Percentiles rank a stretch among this genome's conserved stretches.
These are phyloP conservation scores for Tiaroga cobitis DNA, from an alignment of 2,797 vertebrate genomes.

Conservation along the genomic window DNA sequence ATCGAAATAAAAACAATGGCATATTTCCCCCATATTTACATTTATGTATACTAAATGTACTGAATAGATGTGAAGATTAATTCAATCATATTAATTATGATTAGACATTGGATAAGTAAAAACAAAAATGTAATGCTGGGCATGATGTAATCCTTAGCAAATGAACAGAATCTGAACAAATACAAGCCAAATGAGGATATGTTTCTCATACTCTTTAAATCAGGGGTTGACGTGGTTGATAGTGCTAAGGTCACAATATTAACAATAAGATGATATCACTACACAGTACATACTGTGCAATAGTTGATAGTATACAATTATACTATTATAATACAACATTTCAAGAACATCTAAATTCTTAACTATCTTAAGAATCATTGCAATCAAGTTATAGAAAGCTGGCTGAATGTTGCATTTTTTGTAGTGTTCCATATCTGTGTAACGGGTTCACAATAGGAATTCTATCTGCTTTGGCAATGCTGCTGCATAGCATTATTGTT, in stretches of 20 bases:
- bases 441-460: neutral
- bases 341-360: neutral
- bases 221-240: neutral
- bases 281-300: too few relatives aligned
- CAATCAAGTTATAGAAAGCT: neutral
- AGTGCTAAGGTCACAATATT: neutral
- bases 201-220: neutral
- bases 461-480: neutral
- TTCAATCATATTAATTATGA: too few relatives aligned
- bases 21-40: neutral
- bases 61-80: neutral
- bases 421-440: neutral
- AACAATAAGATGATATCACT: neutral
- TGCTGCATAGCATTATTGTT: slow-evolving; percentile 6
- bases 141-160: neutral
- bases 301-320: too few relatives aligned
- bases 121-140: neutral
- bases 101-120: neutral
- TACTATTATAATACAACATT: neutral
- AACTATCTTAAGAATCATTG: neutral
- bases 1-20: neutral
- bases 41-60: neutral
- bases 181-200: neutral
- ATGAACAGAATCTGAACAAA: neutral
- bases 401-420: neutral